Percentiles rank a stretch among this genome's conserved stretches.
Evolutionary conservation across 2,888 invertebrate species (phyloP).

Genomic region (Idaea aversata): DNA sequence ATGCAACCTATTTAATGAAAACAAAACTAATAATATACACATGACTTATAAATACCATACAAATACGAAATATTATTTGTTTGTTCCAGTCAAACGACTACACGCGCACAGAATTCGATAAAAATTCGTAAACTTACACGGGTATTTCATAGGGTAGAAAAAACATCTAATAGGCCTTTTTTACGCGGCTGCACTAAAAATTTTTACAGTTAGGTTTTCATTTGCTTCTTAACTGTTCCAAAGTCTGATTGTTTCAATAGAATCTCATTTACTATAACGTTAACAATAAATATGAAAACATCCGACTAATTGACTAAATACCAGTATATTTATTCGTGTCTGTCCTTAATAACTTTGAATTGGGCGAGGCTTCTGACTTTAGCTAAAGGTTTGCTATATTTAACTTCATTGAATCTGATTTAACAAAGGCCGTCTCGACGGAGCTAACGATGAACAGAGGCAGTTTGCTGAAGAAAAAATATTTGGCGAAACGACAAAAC

Average conservation of each 20-base stretch:
- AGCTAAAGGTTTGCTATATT: not conserved
- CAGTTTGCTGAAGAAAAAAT: not conserved
- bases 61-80: no score
- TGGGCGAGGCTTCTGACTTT: conserved; percentile 16
- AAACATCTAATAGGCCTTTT: no score
- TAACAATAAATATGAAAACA: conserved; percentile 2
- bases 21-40: no score
- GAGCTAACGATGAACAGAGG: conserved; percentile 6
- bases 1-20: no score
- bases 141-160: no score
- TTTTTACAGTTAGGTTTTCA: no score
- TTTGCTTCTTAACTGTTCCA: not conserved
- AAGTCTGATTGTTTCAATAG: not conserved
- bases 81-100: no score
- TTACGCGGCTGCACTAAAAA: no score
- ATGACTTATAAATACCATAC: no score
- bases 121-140: no score
- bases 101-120: no score
- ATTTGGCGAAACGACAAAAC: not conserved
- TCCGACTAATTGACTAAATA: conserved; percentile 15
- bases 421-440: conserved; percentile 4
- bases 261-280: not conserved
- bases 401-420: conserved; percentile 3
- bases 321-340: conserved; percentile 33
- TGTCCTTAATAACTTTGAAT: conserved; percentile 22